Base-by-base conservation (phyloP, 2,113 vertebrate species). In the Suricata suricatta region DNA sequence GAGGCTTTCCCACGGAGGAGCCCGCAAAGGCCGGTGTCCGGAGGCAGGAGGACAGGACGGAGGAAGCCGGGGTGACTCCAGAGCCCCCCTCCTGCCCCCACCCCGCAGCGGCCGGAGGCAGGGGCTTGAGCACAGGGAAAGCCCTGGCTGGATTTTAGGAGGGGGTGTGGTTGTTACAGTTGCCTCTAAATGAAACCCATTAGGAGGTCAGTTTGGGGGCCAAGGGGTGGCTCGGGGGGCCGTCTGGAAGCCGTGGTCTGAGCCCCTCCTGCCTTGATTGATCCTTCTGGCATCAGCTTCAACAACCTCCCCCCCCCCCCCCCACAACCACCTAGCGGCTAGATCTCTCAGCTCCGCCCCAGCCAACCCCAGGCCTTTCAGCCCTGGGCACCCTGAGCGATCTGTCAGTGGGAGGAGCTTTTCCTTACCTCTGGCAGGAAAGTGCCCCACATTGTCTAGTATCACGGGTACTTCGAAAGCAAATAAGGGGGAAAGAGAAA, bases 71-170 rank as follows among this genome's bases (percentile, higher is more conserved):
- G 54, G 54, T 57, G 54, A 57, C 54, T 57, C 17, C 54, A 57
- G 54, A 57, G 54, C 17, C 6, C 54, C 54, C 54, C 44, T 10
- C 54, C 27, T 17, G 4, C n/a, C 21, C 41, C 44, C 44, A 4
- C 8, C 19, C 21, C 21, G 4, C 9, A 23, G n/a, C 29, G 5
- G 27, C 19, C 19, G 0, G 19, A 35, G n/a, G 4, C n/a, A 71
- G n/a, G 44, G 44, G 8, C 44, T 47, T 7, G 3, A 77, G 35
- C 12, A 38, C 14, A 15, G 33, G 9, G 63, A 47, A 29, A 81
- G 14, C 38, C 17, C 35, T 86, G 54, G 77, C 31, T 95, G 74
- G 47, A 16, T 77, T 79, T 64, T 31, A 54, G 54, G 77, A 93
- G 50, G 12, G 15, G 16, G 31, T 57, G 29, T 71, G 38, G 8